Base-by-base conservation (phyloP, 2,113 vertebrate genomes). In the Pituophis catenifer region DNA sequence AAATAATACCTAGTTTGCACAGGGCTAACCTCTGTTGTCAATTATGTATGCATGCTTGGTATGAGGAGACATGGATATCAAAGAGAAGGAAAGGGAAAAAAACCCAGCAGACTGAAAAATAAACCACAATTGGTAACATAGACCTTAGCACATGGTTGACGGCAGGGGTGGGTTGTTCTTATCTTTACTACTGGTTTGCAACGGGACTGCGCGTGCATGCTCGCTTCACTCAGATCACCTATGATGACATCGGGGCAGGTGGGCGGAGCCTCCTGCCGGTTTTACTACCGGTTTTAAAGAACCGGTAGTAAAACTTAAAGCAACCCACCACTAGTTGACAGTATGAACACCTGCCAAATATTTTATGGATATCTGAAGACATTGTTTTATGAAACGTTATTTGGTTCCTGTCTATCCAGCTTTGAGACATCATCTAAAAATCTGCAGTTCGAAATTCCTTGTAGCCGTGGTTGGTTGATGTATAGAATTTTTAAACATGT, bases 401-500 rank as follows among this genome's bases (percentile, higher is more conserved):
- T 81, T 21, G 33, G 7, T 81, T 81, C 70, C 70, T 38, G 38
- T 81, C 70, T 38, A 81, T 21, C 8, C 17, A 44, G 17, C 17
- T 44, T 21, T 44, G 17, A 44, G 17, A 38, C 7, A 44, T 44
- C 54, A 58, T 58, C 5, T 55, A 88, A 38, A 53, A 53, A 1
- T 53, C 3, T 38, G 10, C 52, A 58, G 0, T 13, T 52, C 26
- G 3, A 62, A 62, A n/a, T n/a, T 62, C 10, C 70, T 59, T 12
- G 9, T 88, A 65, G 62, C 29, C 1, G 3, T 19, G 10, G 23
- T 21, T 24, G 19, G 26, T 8, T 62, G 65, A 89, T 13, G 38
- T 48, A 5, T 26, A 29, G 4, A 59, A 8, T 86, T 48, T 94
- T 97, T 93, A 93, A 95, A 95, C 89, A 95, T 88, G 53, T 26